Percentiles rank a stretch among this genome's conserved stretches.
phyloP scores from a whole-genome alignment of 2,797 vertebrate species.

The Tenualosa ilisha region DNA sequence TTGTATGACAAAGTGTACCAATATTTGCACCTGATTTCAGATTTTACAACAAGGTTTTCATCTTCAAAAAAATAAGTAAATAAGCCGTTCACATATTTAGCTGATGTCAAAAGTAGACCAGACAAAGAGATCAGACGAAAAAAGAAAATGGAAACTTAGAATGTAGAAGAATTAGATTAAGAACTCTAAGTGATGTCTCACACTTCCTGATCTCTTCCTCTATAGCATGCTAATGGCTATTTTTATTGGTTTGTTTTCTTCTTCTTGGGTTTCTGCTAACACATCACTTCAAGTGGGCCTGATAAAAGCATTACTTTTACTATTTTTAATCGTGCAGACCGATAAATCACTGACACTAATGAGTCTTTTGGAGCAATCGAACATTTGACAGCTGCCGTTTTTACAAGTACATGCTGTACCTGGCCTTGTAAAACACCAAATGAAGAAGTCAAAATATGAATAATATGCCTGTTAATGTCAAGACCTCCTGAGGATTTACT shows the following conservation, averaged over 20 bases:
- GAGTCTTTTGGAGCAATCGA: conserved; percentile 34
- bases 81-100: background rate
- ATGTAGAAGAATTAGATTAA: background rate
- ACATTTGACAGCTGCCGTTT: conserved; percentile 30
- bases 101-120: background rate
- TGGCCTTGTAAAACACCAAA: conserved; percentile 34
- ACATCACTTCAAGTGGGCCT: conserved; percentile 29
- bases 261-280: conserved; percentile 42
- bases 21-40: background rate
- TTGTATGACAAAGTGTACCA: background rate
- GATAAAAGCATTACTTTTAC: conserved; percentile 45
- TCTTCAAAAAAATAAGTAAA: background rate
- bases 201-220: background rate
- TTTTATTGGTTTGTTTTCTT: conserved; percentile 42
- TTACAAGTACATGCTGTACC: conserved; percentile 31
- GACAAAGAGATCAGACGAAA: background rate
- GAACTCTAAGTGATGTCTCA: background rate
- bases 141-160: background rate
- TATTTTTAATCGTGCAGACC: conserved; percentile 43
- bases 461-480: background rate
- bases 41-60: no score
- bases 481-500: conserved; percentile 5
- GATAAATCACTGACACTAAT: conserved; percentile 42
- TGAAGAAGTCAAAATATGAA: conserved; percentile 17
- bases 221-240: conserved; percentile 24